Evolutionary conservation across 2,797 vertebrate species (phyloP).

Genomic region (Acridotheres tristis): DNA sequence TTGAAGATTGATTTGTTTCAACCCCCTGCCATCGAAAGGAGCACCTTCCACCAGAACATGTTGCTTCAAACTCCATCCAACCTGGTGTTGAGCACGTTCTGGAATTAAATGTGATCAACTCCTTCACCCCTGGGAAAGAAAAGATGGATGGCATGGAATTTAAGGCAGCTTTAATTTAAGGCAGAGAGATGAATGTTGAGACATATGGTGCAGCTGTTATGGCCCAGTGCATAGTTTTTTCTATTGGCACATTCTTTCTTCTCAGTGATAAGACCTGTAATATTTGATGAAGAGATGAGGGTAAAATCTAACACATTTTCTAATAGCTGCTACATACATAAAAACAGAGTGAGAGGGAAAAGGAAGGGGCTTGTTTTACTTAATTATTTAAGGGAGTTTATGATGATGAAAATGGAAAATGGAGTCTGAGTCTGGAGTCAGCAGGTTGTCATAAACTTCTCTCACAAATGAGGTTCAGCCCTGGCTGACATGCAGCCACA

Average conservation of each 20-base stretch:
- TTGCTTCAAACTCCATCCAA: not conserved
- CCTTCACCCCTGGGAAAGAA: not conserved
- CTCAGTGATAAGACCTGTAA: not conserved
- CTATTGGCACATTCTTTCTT: not conserved
- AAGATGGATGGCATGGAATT: not conserved
- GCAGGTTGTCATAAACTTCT: not conserved
- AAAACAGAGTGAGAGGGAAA: not conserved
- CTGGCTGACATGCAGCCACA: not conserved
- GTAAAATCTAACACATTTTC: not conserved
- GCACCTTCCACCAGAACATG: not conserved
- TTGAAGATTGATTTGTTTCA: not conserved
- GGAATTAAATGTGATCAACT: not conserved
- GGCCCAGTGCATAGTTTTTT: not conserved
- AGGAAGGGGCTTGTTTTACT: not conserved
- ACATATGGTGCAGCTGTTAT: not conserved
- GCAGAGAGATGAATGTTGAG: not conserved
- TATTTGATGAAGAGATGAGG: not conserved
- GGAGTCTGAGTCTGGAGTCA: not conserved
- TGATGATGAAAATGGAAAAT: not conserved
- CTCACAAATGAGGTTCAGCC: not conserved
- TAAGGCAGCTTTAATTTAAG: not conserved
- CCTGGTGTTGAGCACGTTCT: not conserved
- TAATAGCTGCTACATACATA: accelerated
- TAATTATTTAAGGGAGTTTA: not conserved
- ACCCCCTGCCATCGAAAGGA: not conserved